Base-by-base conservation (phyloP, 2,888 invertebrate genomes). In the Epicampocera succincta region DNA sequence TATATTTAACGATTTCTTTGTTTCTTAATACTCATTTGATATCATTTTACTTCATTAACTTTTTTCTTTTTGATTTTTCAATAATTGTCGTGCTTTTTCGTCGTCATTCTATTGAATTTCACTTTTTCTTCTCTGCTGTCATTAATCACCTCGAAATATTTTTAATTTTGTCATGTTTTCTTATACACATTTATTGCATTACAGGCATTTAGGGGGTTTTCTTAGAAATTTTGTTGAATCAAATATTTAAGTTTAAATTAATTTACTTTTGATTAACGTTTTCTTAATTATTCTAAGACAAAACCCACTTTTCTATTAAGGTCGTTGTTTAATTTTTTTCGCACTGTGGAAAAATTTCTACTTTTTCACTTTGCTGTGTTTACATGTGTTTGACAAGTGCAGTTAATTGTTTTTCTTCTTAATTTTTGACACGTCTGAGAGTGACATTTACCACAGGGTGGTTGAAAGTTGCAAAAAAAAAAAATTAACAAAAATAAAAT, bases 261-360 rank as follows among this genome's bases (percentile, higher is more conserved):
- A 61, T 66, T 54, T 54, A 17, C 8, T 52, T 78, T 78, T 38
- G 44, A 69, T 68, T 63, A 63, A 63, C 40, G 44, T 42, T 68
- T 50, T 48, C 54, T 75, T 66, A 50, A 60, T 50, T 56, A 72
- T 58, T 46, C 46, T 11, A 1, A 8, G 46, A 54, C 54, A 69
- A 56, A 63, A n/a, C 4, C 25, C 33, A 5, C 6, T 63, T 63
- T 61, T 33, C 58, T 75, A 82, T 80, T 83, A 83, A 83, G 81
- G 83, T 83, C 79, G 81, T 76, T 75, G 5, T 33, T 33, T 33
- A 5, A 9, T 33, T 33, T 79, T 75, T 58, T 68, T 80, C 44
- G 77, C 83, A 83, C 76, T 74, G 66, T 78, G 71, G 71, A 76
- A 81, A 81, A 84, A 80, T 76, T 77, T 81, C 68, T 61, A 71